phyloP scores from a whole-genome alignment of 2,113 vertebrate genomes.

The Campylomormyrus tamandua region DNA sequence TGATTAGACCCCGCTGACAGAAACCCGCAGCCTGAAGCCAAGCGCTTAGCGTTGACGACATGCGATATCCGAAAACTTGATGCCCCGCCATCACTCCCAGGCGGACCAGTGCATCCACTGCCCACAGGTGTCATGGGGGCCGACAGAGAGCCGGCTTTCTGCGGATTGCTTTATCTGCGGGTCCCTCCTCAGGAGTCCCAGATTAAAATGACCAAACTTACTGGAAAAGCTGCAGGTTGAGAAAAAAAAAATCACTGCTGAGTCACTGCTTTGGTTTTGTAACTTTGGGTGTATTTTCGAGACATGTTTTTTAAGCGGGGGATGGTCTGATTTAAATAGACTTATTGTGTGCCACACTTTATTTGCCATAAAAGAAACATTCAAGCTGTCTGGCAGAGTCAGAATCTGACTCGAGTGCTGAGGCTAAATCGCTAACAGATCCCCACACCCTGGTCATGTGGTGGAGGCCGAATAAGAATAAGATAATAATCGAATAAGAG shows the following conservation, averaged over 20 bases:
- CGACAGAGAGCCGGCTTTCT: not conserved
- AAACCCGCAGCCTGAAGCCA: constrained; percentile 45
- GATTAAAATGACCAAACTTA: not conserved
- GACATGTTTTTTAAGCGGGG: not conserved
- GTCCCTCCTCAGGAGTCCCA: not conserved
- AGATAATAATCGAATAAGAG: constrained; percentile 38
- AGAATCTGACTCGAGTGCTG: constrained; percentile 14
- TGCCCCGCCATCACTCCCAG: constrained; percentile 43
- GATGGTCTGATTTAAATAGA: constrained; percentile 13
- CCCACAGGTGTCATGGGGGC: constrained; percentile 30
- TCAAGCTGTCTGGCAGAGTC: constrained; percentile 18
- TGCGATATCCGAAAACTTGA: constrained; percentile 59
- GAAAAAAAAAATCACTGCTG: not conserved
- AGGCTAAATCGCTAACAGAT: constrained; percentile 41
- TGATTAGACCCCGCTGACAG: constrained; percentile 50
- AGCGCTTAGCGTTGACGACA: constrained; percentile 64
- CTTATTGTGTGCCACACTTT: constrained; percentile 16
- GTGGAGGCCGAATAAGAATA: too few species aligned
- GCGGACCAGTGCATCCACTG: constrained; percentile 51
- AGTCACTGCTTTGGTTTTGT: not conserved
- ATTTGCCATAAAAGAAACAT: constrained; percentile 16
- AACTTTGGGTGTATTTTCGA: not conserved
- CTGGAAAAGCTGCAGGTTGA: not conserved
- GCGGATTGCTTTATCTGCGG: not conserved
- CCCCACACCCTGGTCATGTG: constrained; percentile 24